Conservation (phyloP, 2,113 vertebrate species). For the Puma concolor region DNA sequence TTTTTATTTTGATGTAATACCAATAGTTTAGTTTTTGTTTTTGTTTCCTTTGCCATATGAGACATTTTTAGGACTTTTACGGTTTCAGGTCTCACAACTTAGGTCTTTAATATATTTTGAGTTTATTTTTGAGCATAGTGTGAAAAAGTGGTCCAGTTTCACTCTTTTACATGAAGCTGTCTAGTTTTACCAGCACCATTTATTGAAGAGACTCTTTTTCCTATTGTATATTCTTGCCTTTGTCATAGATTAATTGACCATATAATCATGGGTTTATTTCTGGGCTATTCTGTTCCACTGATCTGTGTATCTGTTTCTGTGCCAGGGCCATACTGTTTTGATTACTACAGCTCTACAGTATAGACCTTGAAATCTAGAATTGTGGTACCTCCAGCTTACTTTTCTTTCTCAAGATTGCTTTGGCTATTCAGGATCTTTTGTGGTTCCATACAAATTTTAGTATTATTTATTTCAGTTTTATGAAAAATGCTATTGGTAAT, state of each 20-base stretch:
- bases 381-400: background rate
- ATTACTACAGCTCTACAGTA: background rate
- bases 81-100: background rate
- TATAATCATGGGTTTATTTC: background rate
- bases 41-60: background rate
- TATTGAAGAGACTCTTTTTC: background rate
- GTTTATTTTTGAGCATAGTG: background rate
- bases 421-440: background rate
- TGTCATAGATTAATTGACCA: background rate
- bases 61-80: background rate
- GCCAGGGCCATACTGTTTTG: background rate
- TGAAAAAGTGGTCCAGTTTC: background rate
- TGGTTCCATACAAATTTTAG: background rate
- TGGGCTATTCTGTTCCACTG: background rate
- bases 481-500: background rate
- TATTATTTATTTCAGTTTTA: background rate
- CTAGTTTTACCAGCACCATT: background rate
- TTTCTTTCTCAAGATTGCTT: background rate
- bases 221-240: background rate
- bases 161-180: background rate
- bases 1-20: background rate
- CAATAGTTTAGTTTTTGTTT: background rate
- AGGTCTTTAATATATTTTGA: background rate
- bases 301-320: background rate
- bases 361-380: background rate